These are phyloP conservation scores for Morpho achilles DNA, from an alignment of 2,888 invertebrate genomes.

Conservation along the genomic window DNA sequence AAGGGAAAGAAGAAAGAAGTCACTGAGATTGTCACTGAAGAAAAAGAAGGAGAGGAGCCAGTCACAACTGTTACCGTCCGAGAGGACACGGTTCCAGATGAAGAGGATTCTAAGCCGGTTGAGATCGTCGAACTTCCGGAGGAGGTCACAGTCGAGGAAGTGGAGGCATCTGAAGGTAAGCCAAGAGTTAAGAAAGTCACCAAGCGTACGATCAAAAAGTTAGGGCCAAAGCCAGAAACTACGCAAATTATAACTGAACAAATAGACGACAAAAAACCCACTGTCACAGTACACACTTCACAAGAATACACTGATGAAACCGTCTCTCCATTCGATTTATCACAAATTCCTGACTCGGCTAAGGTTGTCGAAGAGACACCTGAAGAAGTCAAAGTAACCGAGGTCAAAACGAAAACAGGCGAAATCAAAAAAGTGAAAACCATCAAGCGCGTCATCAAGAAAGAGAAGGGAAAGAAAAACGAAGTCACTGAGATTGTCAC, in stretches of 20 bases:
- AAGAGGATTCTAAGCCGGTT: slow-evolving; percentile 29
- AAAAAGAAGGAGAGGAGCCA: slow-evolving; percentile 33
- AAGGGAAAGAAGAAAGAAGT: slow-evolving; percentile 29
- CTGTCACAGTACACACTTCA: slow-evolving; percentile 28
- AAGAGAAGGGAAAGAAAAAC: slow-evolving; percentile 31
- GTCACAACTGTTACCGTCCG: slow-evolving; percentile 31
- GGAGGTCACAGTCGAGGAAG: slow-evolving; percentile 44
- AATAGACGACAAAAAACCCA: slow-evolving; percentile 28
- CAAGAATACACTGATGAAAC: slow-evolving; percentile 10
- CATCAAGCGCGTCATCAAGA: slow-evolving; percentile 40
- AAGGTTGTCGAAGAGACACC: slow-evolving; percentile 35
- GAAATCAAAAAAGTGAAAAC: slow-evolving; percentile 43
- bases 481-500: slow-evolving; percentile 34
- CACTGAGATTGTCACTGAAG: slow-evolving; percentile 32
- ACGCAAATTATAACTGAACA: slow-evolving; percentile 28
- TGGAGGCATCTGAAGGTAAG: slow-evolving; percentile 36
- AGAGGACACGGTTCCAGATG: slow-evolving; percentile 25
- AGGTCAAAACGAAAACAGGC: slow-evolving; percentile 51
- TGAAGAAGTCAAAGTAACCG: slow-evolving; percentile 41
- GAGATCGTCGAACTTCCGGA: slow-evolving; percentile 32
- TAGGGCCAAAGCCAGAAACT: slow-evolving; percentile 34
- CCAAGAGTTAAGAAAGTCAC: slow-evolving; percentile 29
- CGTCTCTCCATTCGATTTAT: slow-evolving; percentile 25
- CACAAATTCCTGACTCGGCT: slow-evolving; percentile 29
- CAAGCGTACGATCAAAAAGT: slow-evolving; percentile 27